These are phyloP conservation scores for Bursaphelenchus okinawaensis DNA, from an alignment of 2,888 invertebrate genomes.

Conservation along the genomic window DNA sequence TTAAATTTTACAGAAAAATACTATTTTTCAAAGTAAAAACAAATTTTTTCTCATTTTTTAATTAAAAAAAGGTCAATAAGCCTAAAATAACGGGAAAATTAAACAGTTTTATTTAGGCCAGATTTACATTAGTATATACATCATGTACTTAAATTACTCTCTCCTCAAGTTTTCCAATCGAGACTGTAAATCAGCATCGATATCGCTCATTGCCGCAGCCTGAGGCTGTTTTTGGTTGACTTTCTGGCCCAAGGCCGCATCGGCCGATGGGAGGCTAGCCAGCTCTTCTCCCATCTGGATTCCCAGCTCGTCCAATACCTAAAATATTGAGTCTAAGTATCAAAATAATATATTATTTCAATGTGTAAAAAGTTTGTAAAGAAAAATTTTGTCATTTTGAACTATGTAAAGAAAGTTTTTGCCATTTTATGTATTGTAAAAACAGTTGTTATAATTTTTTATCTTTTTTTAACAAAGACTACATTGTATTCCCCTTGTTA, in stretches of 20 bases:
- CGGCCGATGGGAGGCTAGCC: slow-evolving; percentile 64
- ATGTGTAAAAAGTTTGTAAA: neutral
- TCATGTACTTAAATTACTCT: slow-evolving; percentile 14
- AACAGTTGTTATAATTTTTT: too few relatives aligned
- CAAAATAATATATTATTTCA: neutral
- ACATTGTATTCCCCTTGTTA: too few relatives aligned
- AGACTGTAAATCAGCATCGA: slow-evolving; percentile 91
- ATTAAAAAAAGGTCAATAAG: too few relatives aligned
- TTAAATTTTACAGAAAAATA: too few relatives aligned
- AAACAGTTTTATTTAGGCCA: neutral
- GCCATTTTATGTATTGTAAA: too few relatives aligned
- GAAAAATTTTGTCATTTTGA: too few relatives aligned
- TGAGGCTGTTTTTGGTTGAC: slow-evolving; percentile 22
- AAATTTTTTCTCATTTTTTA: too few relatives aligned
- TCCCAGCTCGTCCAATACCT: slow-evolving; percentile 94
- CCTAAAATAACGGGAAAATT: too few relatives aligned
- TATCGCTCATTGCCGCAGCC: slow-evolving; percentile 29
- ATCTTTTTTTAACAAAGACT: too few relatives aligned
- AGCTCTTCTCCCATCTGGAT: slow-evolving; percentile 87
- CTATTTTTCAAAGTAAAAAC: too few relatives aligned
- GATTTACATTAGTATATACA: slow-evolving; percentile 6
- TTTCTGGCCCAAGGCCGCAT: slow-evolving; percentile 12
- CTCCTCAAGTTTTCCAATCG: slow-evolving; percentile 70
- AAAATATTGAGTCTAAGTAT: slow-evolving; percentile 57
- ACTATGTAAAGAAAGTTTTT: too few relatives aligned